These are phyloP conservation scores for Taurulus bubalis DNA, from an alignment of 2,113 vertebrate species.

Conservation along the genomic window DNA sequence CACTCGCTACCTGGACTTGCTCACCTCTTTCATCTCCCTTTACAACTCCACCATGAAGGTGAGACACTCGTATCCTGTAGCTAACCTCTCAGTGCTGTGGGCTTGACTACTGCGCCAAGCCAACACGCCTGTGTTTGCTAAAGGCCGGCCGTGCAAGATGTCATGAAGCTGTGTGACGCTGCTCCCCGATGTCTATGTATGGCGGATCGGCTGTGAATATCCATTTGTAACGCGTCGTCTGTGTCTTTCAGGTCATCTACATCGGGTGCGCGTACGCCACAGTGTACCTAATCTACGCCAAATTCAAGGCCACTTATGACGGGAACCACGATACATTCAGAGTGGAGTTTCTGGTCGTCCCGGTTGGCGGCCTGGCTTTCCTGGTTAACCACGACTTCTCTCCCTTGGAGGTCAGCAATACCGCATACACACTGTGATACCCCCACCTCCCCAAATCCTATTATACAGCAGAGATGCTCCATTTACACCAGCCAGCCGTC, in stretches of 20 bases:
- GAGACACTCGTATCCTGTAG: slow-evolving; percentile 33
- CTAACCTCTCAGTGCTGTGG: not conserved
- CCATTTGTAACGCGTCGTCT: not conserved
- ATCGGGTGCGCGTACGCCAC: slow-evolving; percentile 95
- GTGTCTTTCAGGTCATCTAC: slow-evolving; percentile 90
- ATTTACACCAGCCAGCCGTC: not conserved
- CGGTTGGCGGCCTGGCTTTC: slow-evolving; percentile 94
- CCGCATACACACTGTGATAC: not conserved
- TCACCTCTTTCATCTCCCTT: slow-evolving; percentile 97
- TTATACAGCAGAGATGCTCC: not conserved
- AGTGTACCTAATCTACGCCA: slow-evolving; percentile 95
- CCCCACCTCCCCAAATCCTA: not conserved
- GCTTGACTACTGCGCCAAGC: not conserved
- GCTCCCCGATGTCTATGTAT: not conserved
- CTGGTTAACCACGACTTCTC: slow-evolving; percentile 99
- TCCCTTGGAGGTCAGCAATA: slow-evolving; percentile 91
- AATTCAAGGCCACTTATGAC: slow-evolving; percentile 98
- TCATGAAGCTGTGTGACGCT: not conserved
- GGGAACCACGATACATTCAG: slow-evolving; percentile 99
- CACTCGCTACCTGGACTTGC: slow-evolving; percentile 98
- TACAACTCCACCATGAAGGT: slow-evolving; percentile 99
- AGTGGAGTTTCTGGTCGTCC: slow-evolving; percentile 97
- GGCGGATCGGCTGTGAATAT: not conserved
- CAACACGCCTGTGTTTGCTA: slow-evolving; percentile 57
- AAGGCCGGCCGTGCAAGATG: not conserved